Conservation (phyloP, 2,113 vertebrate species). For the Abramis brama region DNA sequence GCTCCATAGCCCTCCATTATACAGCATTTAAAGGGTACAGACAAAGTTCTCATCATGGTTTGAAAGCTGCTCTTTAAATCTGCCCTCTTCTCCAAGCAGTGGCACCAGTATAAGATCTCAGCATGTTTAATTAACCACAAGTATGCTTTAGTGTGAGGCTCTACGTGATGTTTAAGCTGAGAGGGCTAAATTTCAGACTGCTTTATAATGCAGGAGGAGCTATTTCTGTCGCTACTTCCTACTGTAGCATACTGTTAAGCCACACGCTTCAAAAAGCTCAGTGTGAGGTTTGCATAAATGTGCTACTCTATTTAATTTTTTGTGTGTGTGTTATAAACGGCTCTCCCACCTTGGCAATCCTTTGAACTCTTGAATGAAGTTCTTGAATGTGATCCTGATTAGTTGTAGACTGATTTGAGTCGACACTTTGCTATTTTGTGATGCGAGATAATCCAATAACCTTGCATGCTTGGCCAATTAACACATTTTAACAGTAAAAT, state of each 20-base stretch:
- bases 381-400: neutral
- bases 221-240: constrained; percentile 16
- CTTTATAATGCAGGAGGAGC: constrained; percentile 1
- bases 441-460: neutral
- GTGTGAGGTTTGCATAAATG: constrained; percentile 14
- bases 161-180: constrained; percentile 36
- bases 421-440: neutral
- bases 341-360: neutral
- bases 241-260: constrained; percentile 5
- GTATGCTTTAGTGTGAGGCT: constrained; percentile 56
- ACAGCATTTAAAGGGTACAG: neutral
- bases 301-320: neutral
- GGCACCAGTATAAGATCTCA: constrained; percentile 41
- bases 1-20: neutral
- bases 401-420: neutral
- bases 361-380: neutral
- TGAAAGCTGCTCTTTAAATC: constrained; percentile 41
- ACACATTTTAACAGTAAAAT: neutral
- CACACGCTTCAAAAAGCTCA: neutral
- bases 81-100: constrained; percentile 30
- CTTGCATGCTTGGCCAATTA: neutral
- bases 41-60: constrained; percentile 27
- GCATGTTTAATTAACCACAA: constrained; percentile 59
- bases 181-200: neutral
- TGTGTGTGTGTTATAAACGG: neutral